Conservation (phyloP, 2,113 vertebrate species). For the Drymodes brunneopygia region DNA sequence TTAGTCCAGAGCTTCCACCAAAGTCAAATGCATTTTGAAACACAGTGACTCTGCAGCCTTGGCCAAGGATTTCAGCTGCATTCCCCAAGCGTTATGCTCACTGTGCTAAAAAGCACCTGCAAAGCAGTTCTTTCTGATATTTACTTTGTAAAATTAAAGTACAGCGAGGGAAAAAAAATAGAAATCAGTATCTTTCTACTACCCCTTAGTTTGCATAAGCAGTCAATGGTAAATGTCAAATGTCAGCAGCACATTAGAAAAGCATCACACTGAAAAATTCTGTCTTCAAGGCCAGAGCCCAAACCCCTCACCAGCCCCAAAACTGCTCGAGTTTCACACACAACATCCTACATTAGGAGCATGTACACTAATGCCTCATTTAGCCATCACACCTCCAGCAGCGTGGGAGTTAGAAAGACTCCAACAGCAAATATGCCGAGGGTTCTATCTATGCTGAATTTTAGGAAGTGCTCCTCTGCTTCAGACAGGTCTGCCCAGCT, state of each 20-base stretch:
- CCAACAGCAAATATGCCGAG: background rate
- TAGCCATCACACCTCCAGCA: background rate
- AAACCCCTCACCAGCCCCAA: background rate
- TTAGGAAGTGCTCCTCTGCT: background rate
- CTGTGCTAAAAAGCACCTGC: conserved; percentile 35
- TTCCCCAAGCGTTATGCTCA: background rate
- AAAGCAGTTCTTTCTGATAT: conserved; percentile 32
- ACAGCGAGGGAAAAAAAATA: background rate
- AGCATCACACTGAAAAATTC: background rate
- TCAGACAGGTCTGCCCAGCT: background rate
- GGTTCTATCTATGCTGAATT: background rate
- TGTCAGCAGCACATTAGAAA: background rate
- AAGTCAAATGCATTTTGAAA: conserved; percentile 53
- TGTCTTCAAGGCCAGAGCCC: background rate
- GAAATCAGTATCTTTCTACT: background rate
- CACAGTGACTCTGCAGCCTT: conserved; percentile 48
- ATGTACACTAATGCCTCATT: background rate
- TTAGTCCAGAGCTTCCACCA: background rate
- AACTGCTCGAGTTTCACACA: background rate
- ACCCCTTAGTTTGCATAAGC: background rate
- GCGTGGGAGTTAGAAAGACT: background rate
- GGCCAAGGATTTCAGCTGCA: conserved; percentile 21
- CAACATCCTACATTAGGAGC: background rate
- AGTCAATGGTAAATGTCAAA: conserved; percentile 33
- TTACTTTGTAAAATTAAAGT: conserved; percentile 59